phyloP scores from a whole-genome alignment of 2,797 vertebrate species.

The Sebastes nivosus region DNA sequence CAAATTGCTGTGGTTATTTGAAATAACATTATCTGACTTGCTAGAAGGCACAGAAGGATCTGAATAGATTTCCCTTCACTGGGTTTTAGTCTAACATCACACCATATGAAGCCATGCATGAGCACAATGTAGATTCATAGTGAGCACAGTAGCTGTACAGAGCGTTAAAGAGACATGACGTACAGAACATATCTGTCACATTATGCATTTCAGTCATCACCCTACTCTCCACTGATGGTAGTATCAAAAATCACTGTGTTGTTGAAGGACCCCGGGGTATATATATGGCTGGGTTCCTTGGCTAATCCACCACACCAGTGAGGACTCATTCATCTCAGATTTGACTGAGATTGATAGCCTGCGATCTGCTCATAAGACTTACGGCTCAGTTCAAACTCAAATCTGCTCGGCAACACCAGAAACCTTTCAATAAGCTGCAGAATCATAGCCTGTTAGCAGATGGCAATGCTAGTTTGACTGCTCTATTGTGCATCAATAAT shows the following conservation, averaged over 20 bases:
- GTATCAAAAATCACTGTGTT: constrained; percentile 20
- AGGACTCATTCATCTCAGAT: constrained; percentile 1
- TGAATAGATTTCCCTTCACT: not conserved
- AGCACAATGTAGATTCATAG: not conserved
- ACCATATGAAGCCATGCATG: not conserved
- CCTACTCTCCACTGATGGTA: not conserved
- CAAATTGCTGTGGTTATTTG: not conserved
- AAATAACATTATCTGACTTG: not conserved
- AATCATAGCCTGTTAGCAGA: not conserved
- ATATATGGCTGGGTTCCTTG: not conserved
- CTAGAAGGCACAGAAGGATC: not conserved
- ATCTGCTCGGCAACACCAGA: not conserved
- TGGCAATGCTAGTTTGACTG: not conserved
- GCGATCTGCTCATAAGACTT: not conserved
- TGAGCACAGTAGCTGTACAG: not conserved
- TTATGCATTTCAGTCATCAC: constrained; percentile 5
- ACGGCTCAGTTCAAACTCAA: not conserved
- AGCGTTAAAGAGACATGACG: constrained; percentile 9
- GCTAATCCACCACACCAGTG: constrained; percentile 4
- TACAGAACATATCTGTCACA: constrained; percentile 12
- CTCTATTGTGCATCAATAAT: not conserved
- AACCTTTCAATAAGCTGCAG: not conserved
- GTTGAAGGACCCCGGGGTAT: not conserved
- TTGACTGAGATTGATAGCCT: constrained; percentile 7
- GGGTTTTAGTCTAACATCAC: not conserved